Evolutionary conservation across 2,113 vertebrate species (phyloP), one percentile per base, ranked within the genome.

Genomic region (Rhynchopsitta pachyrhyncha): DNA sequence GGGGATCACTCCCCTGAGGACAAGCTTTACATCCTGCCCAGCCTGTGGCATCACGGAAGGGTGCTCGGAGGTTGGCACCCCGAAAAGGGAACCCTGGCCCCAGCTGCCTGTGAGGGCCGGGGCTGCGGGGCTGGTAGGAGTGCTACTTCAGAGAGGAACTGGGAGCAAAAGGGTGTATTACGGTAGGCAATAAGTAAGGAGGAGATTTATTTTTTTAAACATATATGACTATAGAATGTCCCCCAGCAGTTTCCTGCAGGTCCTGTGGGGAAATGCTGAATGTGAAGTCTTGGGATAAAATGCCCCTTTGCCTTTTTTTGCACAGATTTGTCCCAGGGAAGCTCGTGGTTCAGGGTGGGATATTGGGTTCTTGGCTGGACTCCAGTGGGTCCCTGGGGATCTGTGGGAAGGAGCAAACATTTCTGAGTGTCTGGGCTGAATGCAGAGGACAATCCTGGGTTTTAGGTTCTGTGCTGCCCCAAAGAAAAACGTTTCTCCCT

Each of bases 171-270:
- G 85, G 90, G 64, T 96, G 28, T 47, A 1, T 78, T 86, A 78
- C 0, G 17, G 83, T 13, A 91, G 92, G 96, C 94, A 94, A 62
- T 95, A 95, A 94, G 66, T 53, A 88, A 64, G 86, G 91, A 92
- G 94, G 90, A 97, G 90, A 94, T 97, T 87, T 96, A 96, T 97
- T 97, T 97, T 97, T 97, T 57, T 79, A 68, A 79, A 89, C 88
- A 62, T 86, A n/a, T 33, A 7, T 87, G 11, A 84, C 82, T 73
- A 3, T 37, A 70, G 84, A 89, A 82, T 11, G 29, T 44, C 46
- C 69, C 69, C 69, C 12, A 5, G 42, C 64, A 27, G 6, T 68
- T 85, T 42, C 78, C 86, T 88, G 63, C 41, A 23, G 85, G 69
- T 73, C 17, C 73, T 52, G 63, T 22, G 74, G 63, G 80, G 66